phyloP scores from a whole-genome alignment of 2,797 vertebrate genomes.

The Tachyglossus aculeatus region DNA sequence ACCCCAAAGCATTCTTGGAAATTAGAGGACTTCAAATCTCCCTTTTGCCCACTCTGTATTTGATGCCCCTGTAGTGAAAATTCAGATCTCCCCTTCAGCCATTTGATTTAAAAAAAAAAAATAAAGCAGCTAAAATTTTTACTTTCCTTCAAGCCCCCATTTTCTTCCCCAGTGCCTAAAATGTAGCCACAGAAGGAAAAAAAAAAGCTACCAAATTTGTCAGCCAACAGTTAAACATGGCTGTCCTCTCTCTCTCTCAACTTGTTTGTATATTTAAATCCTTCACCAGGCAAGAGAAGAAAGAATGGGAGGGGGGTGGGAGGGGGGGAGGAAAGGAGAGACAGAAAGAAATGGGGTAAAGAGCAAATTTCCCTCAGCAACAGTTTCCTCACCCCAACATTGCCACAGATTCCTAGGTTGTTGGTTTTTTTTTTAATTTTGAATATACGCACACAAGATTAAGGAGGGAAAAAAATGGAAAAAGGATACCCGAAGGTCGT shows the following conservation, averaged over 20 bases:
- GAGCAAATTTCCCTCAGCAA: slow-evolving; percentile 52
- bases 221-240: slow-evolving; percentile 55
- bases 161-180: slow-evolving; percentile 46
- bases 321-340: slow-evolving; percentile 61
- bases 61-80: slow-evolving; percentile 31
- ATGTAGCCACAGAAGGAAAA: slow-evolving; percentile 44
- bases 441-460: slow-evolving; percentile 54
- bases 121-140: slow-evolving; percentile 9
- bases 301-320: slow-evolving; percentile 35
- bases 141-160: slow-evolving; percentile 43
- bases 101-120: slow-evolving; percentile 15
- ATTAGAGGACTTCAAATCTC: slow-evolving; percentile 26
- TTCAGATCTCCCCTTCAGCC: slow-evolving; percentile 42
- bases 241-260: slow-evolving; percentile 47
- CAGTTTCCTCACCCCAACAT: slow-evolving; percentile 60
- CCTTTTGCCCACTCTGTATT: no score
- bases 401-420: slow-evolving; percentile 46
- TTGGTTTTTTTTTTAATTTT: slow-evolving; percentile 26
- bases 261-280: slow-evolving; percentile 61
- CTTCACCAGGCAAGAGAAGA: slow-evolving; percentile 56
- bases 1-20: slow-evolving; percentile 15
- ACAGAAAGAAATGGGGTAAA: slow-evolving; percentile 55
- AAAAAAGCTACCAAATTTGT: slow-evolving; percentile 32
- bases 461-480: slow-evolving; percentile 60
- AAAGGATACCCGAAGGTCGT: slow-evolving; percentile 78